Evolutionary conservation across 1,140 invertebrate species (phyloP).

Genomic region (Ips nitidus): DNA sequence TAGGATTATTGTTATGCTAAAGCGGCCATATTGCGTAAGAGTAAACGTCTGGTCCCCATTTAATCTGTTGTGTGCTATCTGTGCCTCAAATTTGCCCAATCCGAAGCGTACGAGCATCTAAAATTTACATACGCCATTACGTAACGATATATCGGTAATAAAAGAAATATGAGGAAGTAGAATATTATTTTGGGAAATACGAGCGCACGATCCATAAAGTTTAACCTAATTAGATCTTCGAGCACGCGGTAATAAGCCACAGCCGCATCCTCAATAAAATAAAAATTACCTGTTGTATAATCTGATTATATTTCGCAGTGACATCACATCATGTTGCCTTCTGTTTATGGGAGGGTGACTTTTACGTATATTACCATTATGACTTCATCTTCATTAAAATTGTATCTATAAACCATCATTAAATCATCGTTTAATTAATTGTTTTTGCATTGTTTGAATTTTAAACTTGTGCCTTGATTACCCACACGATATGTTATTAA

Average conservation of each 20-base stretch:
- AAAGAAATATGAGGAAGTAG: conserved; percentile 4
- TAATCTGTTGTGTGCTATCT: not conserved
- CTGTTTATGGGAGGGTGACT: too few species aligned
- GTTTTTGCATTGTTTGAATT: too few species aligned
- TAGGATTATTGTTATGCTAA: conserved; percentile 15
- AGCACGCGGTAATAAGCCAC: not conserved
- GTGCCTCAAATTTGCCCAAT: not conserved
- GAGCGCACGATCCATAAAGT: not conserved
- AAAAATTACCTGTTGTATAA: conserved; percentile 7
- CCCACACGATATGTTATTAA: too few species aligned
- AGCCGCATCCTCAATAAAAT: conserved; percentile 1
- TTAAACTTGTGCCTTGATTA: too few species aligned
- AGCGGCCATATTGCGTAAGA: conserved; percentile 3
- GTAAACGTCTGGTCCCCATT: not conserved
- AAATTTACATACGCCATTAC: conserved; percentile 2
- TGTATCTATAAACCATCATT: too few species aligned
- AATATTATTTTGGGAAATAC: conserved; percentile 5
- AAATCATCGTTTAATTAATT: too few species aligned
- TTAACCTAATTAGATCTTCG: conserved; percentile 4
- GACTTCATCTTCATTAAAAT: too few species aligned
- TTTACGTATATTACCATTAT: too few species aligned
- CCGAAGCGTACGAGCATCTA: not conserved
- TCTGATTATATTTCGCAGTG: not conserved
- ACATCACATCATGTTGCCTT: not conserved
- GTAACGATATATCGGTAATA: conserved; percentile 1